phyloP scores from a whole-genome alignment of 2,888 invertebrate genomes.

The Drosophila stalkeri region DNA sequence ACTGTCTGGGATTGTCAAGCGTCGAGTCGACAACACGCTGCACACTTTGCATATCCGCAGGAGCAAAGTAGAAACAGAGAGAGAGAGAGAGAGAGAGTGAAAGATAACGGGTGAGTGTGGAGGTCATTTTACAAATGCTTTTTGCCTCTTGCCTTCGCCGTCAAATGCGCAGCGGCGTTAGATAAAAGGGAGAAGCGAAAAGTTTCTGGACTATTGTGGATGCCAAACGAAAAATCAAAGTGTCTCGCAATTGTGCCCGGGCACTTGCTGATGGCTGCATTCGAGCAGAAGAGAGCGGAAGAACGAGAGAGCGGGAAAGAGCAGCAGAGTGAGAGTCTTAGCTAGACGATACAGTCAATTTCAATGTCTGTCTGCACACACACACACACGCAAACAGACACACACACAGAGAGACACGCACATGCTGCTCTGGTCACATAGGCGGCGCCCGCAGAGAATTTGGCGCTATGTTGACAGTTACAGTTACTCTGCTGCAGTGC shows the following conservation, averaged over 20 bases:
- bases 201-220: slow-evolving; percentile 69
- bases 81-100: no score
- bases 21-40: slow-evolving; percentile 66
- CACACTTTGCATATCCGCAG: slow-evolving; percentile 72
- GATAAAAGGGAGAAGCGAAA: slow-evolving; percentile 48
- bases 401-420: background rate
- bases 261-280: slow-evolving; percentile 64
- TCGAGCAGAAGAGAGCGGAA: slow-evolving; percentile 28
- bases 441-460: slow-evolving; percentile 26
- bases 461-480: slow-evolving; percentile 48
- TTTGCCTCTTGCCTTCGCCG: slow-evolving; percentile 65
- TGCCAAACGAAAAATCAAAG: slow-evolving; percentile 73
- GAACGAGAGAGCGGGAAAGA: background rate
- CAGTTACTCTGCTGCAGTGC: slow-evolving; percentile 38
- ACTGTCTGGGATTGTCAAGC: slow-evolving; percentile 75
- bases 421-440: slow-evolving; percentile 29
- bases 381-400: background rate
- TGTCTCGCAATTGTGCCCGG: slow-evolving; percentile 65
- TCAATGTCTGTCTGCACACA: slow-evolving; percentile 27
- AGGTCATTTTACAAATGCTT: slow-evolving; percentile 66
- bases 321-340: background rate
- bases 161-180: slow-evolving; percentile 57
- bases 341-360: slow-evolving; percentile 49
- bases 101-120: background rate
- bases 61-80: background rate